phyloP scores from a whole-genome alignment of 2,888 invertebrate genomes.

The Lasius platythorax region DNA sequence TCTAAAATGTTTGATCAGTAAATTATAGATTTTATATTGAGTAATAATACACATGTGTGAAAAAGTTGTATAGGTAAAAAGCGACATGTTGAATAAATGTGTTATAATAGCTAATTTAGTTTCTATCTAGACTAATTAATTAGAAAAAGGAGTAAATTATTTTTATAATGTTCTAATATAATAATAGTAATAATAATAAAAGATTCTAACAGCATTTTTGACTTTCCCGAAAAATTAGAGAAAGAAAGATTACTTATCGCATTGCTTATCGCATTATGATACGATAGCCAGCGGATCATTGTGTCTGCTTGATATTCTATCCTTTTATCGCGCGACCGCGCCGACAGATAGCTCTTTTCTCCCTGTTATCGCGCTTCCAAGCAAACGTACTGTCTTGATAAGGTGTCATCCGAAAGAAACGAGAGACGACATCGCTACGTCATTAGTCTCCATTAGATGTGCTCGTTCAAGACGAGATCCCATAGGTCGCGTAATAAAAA shows the following conservation, averaged over 20 bases:
- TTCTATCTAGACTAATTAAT: not conserved
- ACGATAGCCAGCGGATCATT: conserved; percentile 31
- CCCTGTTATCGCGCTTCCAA: conserved; percentile 60
- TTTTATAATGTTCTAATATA: not conserved
- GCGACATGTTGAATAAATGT: not conserved
- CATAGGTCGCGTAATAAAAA: conserved; percentile 65
- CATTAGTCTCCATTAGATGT: conserved; percentile 52
- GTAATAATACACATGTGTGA: not conserved
- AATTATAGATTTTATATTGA: not conserved
- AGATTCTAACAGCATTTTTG: not conserved
- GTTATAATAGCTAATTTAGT: not conserved
- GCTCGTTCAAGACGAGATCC: conserved; percentile 38
- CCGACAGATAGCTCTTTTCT: conserved; percentile 34
- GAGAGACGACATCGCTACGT: conserved; percentile 57
- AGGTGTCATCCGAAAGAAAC: conserved; percentile 49
- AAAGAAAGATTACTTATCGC: conserved; percentile 19
- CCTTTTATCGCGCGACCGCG: conserved; percentile 62
- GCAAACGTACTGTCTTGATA: conserved; percentile 70
- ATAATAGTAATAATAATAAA: not conserved
- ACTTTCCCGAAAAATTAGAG: conserved; percentile 36
- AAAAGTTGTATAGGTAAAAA: not conserved
- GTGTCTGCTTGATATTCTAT: conserved; percentile 62
- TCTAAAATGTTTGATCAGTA: not conserved
- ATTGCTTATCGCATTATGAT: conserved; percentile 59
- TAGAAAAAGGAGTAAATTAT: not conserved